A percentile compares a stretch with the other conserved stretches of the same genome.
These are phyloP conservation scores for Podiceps cristatus DNA, from an alignment of 2,113 vertebrate species.

Conservation along the genomic window DNA sequence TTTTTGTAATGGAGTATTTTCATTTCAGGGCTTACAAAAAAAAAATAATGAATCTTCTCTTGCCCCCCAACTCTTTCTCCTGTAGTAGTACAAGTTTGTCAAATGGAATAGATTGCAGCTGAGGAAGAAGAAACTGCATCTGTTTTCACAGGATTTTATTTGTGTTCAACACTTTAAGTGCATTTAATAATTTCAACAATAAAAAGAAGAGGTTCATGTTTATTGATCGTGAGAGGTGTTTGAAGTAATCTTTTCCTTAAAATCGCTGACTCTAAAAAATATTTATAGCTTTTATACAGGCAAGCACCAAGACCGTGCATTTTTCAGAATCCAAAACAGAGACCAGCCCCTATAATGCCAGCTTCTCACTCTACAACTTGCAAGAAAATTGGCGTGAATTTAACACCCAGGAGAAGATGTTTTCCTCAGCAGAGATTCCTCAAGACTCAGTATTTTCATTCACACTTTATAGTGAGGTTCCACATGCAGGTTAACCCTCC, in stretches of 20 bases:
- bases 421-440: neutral
- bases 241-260: constrained; percentile 1
- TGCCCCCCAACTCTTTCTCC: neutral
- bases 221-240: constrained; percentile 12
- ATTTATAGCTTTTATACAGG: constrained; percentile 28
- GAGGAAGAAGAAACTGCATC: neutral
- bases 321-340: constrained; percentile 18
- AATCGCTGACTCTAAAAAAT: neutral
- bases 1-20: constrained; percentile 79
- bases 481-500: neutral
- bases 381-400: constrained; percentile 3
- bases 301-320: neutral
- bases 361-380: neutral
- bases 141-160: constrained; percentile 23
- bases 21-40: constrained; percentile 23
- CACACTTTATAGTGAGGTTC: neutral
- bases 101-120: constrained; percentile 20
- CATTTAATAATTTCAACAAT: constrained; percentile 40
- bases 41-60: neutral
- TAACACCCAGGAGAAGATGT: neutral
- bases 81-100: neutral
- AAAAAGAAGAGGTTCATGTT: constrained; percentile 29
- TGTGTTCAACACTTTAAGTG: neutral
- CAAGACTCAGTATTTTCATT: neutral
- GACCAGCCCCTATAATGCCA: neutral